Base-by-base conservation (phyloP, 2,113 vertebrate species). In the Tragelaphus imberbis region DNA sequence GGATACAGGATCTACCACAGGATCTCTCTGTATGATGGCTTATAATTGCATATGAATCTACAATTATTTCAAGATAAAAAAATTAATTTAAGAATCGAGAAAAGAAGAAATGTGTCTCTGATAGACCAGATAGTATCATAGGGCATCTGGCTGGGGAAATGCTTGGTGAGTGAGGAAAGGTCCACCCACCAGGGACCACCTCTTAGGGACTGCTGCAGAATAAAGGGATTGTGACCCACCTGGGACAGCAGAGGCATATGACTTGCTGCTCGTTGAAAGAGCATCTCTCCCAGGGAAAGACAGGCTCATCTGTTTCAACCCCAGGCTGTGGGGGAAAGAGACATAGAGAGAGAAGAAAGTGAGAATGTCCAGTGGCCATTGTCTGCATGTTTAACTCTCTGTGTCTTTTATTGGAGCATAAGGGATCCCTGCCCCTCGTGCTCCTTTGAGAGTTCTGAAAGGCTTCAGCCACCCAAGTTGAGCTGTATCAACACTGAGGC, bases 331-430 rank as follows among this genome's bases (percentile, higher is more conserved):
- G 25, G 7, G 8, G 4, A 21, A 44, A 58, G 36, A 82, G 21
- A 51, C 1, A 21, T 1, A 0, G 61, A 91, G 25, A 89, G 47
- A 65, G 13, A 21, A 28, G 59, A 19, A 27, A 28, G 10, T 75
- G 3, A 28, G n/a, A 28, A 2, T 0, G 6, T 44, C 30, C 10
- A 33, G 11, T 14, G 21, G 56, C 7, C 28, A 14, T 2, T 11
- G 12, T 28, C 49, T 15, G 53, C 21, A 36, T 23, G 12, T 33
- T 14, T 2, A 19, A 25, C 2, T 16, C 59, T 49, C 25, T 10
- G 11, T 7, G 16, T 40, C 84, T 51, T 36, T 51, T 2, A 0
- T 28, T 49, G 49, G 3, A 47, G 1, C 59, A 11, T 0, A 4
- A 53, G 15, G 21, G 8, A 2, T 49, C 28, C 12, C 44, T 21